Evolutionary conservation across 2,888 invertebrate genomes (phyloP), one percentile per base, ranked within the genome.

Genomic region (Tineola bisselliella): DNA sequence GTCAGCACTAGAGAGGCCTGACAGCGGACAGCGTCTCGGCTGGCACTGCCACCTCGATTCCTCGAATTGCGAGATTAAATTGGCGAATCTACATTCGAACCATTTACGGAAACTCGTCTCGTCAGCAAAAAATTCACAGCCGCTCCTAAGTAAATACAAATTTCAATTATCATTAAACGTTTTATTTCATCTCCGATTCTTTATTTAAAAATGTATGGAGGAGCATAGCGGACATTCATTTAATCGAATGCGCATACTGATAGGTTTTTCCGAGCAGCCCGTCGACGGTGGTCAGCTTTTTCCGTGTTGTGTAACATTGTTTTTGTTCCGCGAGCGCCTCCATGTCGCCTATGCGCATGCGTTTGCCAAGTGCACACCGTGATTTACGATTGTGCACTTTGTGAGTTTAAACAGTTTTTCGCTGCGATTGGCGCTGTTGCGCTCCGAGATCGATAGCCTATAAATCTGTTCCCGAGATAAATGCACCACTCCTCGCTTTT

Each of bases 391-490:
- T 74, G 73, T 69, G 73, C 73, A 72, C 71, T 73, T 74, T 74
- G 76, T 72, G 75, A 79, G 72, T 80, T 43, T 43, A 60, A 44
- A 74, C 71, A 65, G 76, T 83, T 84, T 83, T 79, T 82, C 74
- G 70, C 68, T 66, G 67, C 65, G 70, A 64, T 79, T 79, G 79
- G 77, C 79, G 80, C 80, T 78, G 78, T 79, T 79, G 77, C 80
- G 79, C 80, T 78, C 76, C 72, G 68, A 70, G 68, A 67, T 67
- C 73, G 71, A 75, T 76, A 72, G 74, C 79, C 79, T 79, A 81
- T 83, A 79, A 82, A 81, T 81, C 78, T 77, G 81, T n/a, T 81
- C 81, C 77, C 79, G 79, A 84, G 81, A 80, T 84, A 81, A 82
- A 81, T 84, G 79, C 79, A 73, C 73, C 33, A 58, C 17, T 33